A percentile compares a stretch with the other conserved stretches of the same genome.
phyloP scores from a whole-genome alignment of 23 tunicate species.

The Aplidium turbinatum region DNA sequence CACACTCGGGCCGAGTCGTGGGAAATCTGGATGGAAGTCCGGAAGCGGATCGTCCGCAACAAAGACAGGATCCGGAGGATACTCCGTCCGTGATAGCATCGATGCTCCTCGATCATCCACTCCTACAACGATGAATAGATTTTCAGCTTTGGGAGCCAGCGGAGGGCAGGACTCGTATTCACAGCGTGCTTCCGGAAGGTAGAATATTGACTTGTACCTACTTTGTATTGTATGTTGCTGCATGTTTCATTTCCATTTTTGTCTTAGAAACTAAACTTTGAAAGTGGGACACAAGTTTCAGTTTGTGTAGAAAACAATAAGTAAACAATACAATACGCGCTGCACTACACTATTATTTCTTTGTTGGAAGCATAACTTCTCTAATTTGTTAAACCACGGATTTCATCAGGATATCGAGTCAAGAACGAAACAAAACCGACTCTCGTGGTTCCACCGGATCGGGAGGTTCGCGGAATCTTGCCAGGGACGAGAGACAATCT shows the following conservation, averaged over 20 bases:
- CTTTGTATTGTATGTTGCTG: too few relatives aligned
- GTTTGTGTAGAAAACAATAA: too few relatives aligned
- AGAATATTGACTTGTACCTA: too few relatives aligned
- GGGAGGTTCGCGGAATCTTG: constrained; percentile 9
- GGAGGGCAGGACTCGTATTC: constrained; percentile 1
- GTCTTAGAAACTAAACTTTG: too few relatives aligned
- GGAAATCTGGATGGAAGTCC: constrained; percentile 67
- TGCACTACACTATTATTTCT: too few relatives aligned
- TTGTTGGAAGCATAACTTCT: too few relatives aligned
- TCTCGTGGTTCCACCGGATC: constrained; percentile 77
- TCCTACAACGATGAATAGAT: constrained; percentile 80
- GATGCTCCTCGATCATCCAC: constrained; percentile 61
- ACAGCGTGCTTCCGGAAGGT: not conserved
- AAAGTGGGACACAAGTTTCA: too few relatives aligned
- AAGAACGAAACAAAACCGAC: constrained; percentile 67
- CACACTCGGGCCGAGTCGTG: constrained; percentile 72
- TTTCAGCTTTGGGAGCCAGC: constrained; percentile 64
- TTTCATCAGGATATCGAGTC: constrained; percentile 36
- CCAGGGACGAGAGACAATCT: constrained; percentile 69
- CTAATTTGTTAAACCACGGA: too few relatives aligned
- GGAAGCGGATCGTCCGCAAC: constrained; percentile 78
- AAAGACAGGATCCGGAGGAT: constrained; percentile 73
- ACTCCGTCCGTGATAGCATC: constrained; percentile 9
- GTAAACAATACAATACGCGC: too few relatives aligned
- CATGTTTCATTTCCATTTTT: too few relatives aligned